Evolutionary conservation across 2,113 vertebrate genomes (phyloP).

Genomic region (Lagopus muta): DNA sequence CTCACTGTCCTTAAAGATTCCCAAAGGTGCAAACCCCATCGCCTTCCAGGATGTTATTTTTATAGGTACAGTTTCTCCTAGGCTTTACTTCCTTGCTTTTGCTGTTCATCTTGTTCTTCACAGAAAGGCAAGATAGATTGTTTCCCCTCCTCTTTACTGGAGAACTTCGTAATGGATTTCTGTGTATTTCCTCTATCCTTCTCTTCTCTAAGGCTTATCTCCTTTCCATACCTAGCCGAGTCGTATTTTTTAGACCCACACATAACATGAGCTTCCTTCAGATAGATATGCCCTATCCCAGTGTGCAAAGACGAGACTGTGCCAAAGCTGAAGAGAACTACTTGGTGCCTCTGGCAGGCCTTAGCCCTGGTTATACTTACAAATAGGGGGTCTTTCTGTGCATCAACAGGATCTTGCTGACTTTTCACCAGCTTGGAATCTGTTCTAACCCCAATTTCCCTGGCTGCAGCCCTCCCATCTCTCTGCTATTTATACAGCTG

Average conservation of each 20-base stretch:
- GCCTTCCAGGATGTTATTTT: not conserved
- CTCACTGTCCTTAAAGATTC: not conserved
- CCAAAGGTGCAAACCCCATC: not conserved
- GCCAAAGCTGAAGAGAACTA: not conserved
- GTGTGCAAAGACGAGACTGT: not conserved
- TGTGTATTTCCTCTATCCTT: not conserved
- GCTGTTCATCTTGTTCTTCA: not conserved
- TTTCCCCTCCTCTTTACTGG: not conserved
- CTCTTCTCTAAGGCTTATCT: not conserved
- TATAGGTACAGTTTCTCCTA: not conserved
- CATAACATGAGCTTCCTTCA: too few species aligned
- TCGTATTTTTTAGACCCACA: not conserved
- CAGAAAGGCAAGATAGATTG: not conserved
- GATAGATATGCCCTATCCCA: not conserved
- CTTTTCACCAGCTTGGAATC: not conserved
- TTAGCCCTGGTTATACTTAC: not conserved
- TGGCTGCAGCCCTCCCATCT: not conserved
- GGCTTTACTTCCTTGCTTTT: not conserved
- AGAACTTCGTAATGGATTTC: accelerated
- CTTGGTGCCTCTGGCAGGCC: not conserved
- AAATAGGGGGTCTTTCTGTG: not conserved
- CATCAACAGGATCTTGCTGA: not conserved
- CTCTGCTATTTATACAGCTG: not conserved
- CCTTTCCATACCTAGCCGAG: not conserved
- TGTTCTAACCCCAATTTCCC: not conserved